A percentile compares a stretch with the other conserved stretches of the same genome.
These are phyloP conservation scores for Chironomus tepperi DNA, from an alignment of 1,140 invertebrate species.

Conservation along the genomic window DNA sequence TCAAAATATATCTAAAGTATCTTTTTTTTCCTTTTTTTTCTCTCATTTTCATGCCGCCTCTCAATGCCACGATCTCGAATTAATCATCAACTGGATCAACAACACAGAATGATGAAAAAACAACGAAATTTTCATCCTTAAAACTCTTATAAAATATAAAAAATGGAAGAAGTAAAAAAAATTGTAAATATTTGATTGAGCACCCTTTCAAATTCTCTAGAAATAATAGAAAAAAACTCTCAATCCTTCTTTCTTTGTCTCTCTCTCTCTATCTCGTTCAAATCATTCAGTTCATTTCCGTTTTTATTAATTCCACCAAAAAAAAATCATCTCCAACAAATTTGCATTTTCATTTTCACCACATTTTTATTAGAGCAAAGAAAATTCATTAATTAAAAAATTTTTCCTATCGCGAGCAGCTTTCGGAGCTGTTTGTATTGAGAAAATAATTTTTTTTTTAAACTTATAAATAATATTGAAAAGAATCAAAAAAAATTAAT, in stretches of 20 bases:
- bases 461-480: not conserved
- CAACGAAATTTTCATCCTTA: slow-evolving; percentile 13
- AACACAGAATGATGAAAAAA: not conserved
- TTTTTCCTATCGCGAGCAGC: not conserved
- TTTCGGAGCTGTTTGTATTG: not conserved
- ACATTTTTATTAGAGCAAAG: no score
- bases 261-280: not conserved
- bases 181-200: slow-evolving; percentile 14
- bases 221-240: no score
- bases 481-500: not conserved
- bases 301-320: not conserved
- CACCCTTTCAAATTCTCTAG: slow-evolving; percentile 10
- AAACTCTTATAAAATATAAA: not conserved
- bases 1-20: not conserved
- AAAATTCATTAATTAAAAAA: no score
- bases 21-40: no score
- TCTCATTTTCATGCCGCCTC: not conserved
- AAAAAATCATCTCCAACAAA: not conserved
- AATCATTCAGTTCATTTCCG: not conserved
- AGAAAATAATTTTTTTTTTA: not conserved
- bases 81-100: not conserved
- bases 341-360: not conserved
- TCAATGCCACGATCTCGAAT: not conserved
- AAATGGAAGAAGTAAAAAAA: not conserved
- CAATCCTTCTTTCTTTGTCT: no score